Conservation (phyloP, 2,113 vertebrate species). For the Mustela lutreola region DNA sequence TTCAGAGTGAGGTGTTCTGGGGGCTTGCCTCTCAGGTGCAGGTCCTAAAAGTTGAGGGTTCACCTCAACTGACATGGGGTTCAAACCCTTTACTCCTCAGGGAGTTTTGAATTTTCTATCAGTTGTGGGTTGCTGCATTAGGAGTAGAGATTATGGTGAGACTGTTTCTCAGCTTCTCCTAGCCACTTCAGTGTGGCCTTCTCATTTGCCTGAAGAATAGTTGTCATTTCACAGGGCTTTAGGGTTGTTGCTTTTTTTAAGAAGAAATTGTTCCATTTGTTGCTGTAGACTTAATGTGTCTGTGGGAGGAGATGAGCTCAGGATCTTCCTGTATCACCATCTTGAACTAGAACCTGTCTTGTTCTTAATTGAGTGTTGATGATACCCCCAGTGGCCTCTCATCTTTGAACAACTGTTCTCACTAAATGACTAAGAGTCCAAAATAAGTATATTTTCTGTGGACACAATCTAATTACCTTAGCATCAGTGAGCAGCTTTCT, state of each 20-base stretch:
- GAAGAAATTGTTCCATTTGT: neutral
- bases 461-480: neutral
- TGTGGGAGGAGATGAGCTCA: neutral
- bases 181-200: neutral
- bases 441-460: conserved; percentile 4
- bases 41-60: neutral
- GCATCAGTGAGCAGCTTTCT: neutral
- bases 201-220: neutral
- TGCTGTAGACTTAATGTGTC: neutral
- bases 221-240: neutral
- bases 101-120: neutral
- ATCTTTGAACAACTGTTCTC: neutral
- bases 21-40: neutral
- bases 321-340: neutral
- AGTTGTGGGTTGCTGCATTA: neutral
- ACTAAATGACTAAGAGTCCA: neutral
- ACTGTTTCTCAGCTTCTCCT: neutral
- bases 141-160: neutral
- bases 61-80: neutral
- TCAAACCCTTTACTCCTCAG: neutral
- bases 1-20: neutral
- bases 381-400: neutral
- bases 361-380: neutral
- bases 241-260: neutral
- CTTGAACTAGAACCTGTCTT: neutral